Evolutionary conservation across 2,113 vertebrate genomes (phyloP).

Genomic region (Aphyosemion australe): DNA sequence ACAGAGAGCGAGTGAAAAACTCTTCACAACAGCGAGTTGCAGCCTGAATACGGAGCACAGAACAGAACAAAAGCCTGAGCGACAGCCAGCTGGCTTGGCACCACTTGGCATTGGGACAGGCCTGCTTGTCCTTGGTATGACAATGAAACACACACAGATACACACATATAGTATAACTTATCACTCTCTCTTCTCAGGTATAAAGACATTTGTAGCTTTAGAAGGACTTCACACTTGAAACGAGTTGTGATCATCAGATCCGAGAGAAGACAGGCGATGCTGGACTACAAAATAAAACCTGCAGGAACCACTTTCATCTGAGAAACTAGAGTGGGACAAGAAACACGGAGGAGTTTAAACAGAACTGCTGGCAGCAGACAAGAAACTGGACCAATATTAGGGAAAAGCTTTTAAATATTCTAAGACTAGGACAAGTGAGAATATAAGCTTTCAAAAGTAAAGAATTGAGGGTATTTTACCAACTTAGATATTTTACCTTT

Average conservation of each 20-base stretch:
- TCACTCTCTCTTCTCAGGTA: conserved; percentile 44
- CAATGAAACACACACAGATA: conserved; percentile 51
- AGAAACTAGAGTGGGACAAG: conserved; percentile 17
- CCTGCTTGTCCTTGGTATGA: conserved; percentile 68
- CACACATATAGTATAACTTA: conserved; percentile 2
- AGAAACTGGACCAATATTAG: conserved; percentile 14
- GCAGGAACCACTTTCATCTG: conserved; percentile 36
- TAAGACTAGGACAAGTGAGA: too few species aligned
- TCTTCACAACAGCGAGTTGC: conserved; percentile 66
- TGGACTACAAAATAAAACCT: conserved; percentile 17
- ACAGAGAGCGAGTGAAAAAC: conserved; percentile 50
- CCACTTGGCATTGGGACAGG: conserved; percentile 70
- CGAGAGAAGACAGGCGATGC: conserved; percentile 13
- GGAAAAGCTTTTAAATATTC: neutral
- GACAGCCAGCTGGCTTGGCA: conserved; percentile 74
- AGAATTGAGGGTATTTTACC: neutral
- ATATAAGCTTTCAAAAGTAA: neutral
- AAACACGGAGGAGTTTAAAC: conserved; percentile 21
- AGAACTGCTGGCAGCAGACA: conserved; percentile 7
- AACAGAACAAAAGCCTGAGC: conserved; percentile 67
- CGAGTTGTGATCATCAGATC: conserved; percentile 36
- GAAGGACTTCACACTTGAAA: conserved; percentile 25
- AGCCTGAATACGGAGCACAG: conserved; percentile 64
- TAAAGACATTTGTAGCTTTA: conserved; percentile 20
- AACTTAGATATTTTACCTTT: neutral